phyloP scores from a whole-genome alignment of 2,797 vertebrate genomes.

The Dicrostonyx torquatus region DNA sequence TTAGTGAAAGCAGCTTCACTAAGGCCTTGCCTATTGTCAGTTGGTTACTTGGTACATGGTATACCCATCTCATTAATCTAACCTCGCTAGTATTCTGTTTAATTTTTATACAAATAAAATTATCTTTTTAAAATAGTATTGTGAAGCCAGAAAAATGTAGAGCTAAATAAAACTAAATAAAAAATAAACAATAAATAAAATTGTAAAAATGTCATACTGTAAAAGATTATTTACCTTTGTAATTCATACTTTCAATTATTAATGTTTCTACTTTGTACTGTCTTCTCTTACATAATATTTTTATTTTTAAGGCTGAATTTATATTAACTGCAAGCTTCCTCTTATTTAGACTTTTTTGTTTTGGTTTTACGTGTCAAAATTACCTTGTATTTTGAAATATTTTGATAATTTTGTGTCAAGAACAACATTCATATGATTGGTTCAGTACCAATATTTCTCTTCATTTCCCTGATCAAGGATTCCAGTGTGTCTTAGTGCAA shows the following conservation, averaged over 20 bases:
- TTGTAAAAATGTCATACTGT: neutral
- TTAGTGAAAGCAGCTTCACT: neutral
- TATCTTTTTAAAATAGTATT: neutral
- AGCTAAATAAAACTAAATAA: too few species aligned
- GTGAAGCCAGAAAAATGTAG: neutral
- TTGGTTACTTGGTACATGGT: neutral
- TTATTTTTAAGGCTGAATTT: neutral
- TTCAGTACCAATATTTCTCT: neutral
- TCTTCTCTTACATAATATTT: neutral
- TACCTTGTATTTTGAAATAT: neutral
- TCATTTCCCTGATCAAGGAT: constrained; percentile 11
- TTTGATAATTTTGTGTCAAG: neutral
- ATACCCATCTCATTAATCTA: neutral
- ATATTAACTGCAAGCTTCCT: neutral
- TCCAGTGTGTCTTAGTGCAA: neutral
- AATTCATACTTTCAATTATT: neutral
- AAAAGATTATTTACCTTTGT: neutral
- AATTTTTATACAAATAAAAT: neutral
- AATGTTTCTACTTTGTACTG: neutral
- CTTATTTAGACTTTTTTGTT: neutral
- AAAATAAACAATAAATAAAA: neutral
- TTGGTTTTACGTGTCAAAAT: neutral
- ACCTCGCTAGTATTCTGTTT: neutral
- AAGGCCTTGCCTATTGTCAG: neutral
- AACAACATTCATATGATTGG: neutral